Percentiles rank a stretch among this genome's conserved stretches.
phyloP scores from a whole-genome alignment of 2,113 vertebrate species.

The Campylomormyrus numenius region DNA sequence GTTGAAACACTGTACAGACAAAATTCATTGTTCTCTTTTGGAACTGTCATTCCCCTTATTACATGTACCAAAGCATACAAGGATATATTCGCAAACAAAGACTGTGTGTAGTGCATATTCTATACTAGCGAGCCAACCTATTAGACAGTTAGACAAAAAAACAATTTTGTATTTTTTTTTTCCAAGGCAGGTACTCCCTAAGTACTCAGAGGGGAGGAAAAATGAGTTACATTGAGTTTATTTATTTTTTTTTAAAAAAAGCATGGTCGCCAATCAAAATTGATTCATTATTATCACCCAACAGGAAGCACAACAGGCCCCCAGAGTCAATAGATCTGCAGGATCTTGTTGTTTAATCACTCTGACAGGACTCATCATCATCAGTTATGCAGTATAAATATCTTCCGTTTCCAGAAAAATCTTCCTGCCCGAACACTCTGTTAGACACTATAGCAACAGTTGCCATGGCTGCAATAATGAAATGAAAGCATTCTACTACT shows the following conservation, averaged over 20 bases:
- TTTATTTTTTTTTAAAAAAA: not conserved
- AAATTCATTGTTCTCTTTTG: not conserved
- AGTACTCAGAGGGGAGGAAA: not conserved
- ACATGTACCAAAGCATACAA: not conserved
- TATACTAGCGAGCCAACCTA: not conserved
- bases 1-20: not conserved
- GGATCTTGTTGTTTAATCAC: not conserved
- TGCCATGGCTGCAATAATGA: slow-evolving; percentile 34
- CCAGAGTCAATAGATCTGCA: not conserved
- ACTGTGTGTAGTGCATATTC: not conserved
- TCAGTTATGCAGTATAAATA: not conserved
- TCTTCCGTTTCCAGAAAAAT: slow-evolving; percentile 33
- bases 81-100: not conserved
- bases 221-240: not conserved
- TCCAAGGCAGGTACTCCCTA: not conserved
- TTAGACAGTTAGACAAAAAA: not conserved
- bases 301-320: not conserved
- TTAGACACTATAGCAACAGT: slow-evolving; percentile 59
- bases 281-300: not conserved
- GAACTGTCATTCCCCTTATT: not conserved
- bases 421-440: slow-evolving; percentile 36
- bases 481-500: slow-evolving; percentile 9
- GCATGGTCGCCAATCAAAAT: not conserved
- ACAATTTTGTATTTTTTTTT: not conserved
- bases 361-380: not conserved